phyloP scores from a whole-genome alignment of 2,113 vertebrate genomes.

The Arvicanthis niloticus region DNA sequence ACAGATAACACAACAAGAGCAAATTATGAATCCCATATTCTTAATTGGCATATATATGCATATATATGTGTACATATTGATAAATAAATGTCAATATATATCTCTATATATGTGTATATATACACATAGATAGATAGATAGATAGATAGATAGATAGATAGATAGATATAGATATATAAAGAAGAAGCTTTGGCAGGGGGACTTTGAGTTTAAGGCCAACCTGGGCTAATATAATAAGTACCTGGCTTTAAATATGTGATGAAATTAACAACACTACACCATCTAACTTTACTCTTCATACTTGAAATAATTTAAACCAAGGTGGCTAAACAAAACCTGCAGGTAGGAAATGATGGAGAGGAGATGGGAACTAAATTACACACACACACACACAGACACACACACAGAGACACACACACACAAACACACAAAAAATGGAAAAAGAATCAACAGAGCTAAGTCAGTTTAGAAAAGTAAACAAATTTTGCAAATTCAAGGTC shows the following conservation, averaged over 20 bases:
- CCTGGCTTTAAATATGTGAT: not conserved
- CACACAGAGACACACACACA: too few species aligned
- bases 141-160: too few species aligned
- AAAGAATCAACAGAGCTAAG: not conserved
- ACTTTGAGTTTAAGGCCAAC: not conserved
- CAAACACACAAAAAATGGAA: not conserved
- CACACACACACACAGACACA: too few species aligned
- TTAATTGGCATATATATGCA: not conserved
- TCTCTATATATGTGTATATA: too few species aligned
- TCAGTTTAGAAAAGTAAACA: not conserved
- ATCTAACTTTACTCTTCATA: not conserved
- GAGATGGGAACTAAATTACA: not conserved
- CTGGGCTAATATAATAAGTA: not conserved
- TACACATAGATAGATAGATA: too few species aligned
- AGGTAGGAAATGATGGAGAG: not conserved
- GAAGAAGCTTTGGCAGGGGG: too few species aligned
- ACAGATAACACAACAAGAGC: not conserved
- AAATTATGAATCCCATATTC: not conserved
- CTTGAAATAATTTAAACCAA: not conserved
- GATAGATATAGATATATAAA: too few species aligned
- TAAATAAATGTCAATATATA: too few species aligned
- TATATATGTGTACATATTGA: too few species aligned
- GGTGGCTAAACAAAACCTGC: not conserved
- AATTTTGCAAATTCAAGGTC: not conserved
- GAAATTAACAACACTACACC: not conserved